Evolutionary conservation across 2,113 vertebrate species (phyloP), one percentile per base, ranked within the genome.

Genomic region (Pogona vitticeps): DNA sequence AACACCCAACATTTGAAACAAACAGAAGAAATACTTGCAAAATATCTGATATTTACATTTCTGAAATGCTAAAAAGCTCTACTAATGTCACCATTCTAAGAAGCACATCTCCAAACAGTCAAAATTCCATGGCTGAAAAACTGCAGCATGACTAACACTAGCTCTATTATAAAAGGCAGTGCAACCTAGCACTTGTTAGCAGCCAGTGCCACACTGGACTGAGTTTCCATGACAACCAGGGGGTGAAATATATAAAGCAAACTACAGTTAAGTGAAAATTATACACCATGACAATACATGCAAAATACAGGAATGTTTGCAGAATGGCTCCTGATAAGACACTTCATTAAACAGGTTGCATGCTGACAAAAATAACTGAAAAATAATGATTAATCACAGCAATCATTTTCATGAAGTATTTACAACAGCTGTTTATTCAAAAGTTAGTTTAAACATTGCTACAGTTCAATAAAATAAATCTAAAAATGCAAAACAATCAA

Each of bases 221-320:
- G 91, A 1, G 91, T 96, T 95, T 89, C 96, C 75, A 96, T 85
- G 94, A 94, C 92, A 96, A 96, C 94, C 91, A 38, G 26, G 67
- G 90, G 86, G 77, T 90, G 91, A 88, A 93, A 95, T 95, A 89
- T 94, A 96, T 83, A 94, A 93, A 95, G 94, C 94, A 94, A 95
- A 93, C 93, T 92, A 94, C 90, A 93, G 94, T 94, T 94, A 95
- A 91, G 92, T 90, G 89, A 95, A 95, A 96, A 97, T 93, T 94
- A 94, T 93, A 94, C 94, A 95, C 91, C 91, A 91, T 94, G 93
- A 95, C 94, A 96, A 94, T 94, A 83, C 89, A 92, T 94, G 91
- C 92, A 92, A 86, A 95, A 95, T 88, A 86, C 13, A 46, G n/a
- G 71, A 92, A 86, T 90, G 10, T 94, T 90, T 92, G 88, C 89